Conservation (phyloP, 2,113 vertebrate species). For the Gallinago media region DNA sequence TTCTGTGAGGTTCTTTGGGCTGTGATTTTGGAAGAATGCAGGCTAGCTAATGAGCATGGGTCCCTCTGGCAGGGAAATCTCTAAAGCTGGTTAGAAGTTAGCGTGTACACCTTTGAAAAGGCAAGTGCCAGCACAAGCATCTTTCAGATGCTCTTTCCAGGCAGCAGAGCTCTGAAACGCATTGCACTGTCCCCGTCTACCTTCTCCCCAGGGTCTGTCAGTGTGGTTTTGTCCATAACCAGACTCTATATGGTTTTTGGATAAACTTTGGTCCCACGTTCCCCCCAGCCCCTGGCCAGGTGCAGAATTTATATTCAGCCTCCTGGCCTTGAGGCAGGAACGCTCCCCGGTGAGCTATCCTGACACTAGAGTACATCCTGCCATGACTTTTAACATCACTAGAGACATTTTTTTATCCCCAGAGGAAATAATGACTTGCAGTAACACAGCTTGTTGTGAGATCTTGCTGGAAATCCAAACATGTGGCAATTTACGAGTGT, state of each 20-base stretch:
- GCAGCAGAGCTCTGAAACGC: not conserved
- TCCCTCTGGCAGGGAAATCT: not conserved
- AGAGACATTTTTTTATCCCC: conserved; percentile 12
- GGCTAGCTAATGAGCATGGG: not conserved
- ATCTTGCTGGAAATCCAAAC: conserved; percentile 72
- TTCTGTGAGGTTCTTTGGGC: not conserved
- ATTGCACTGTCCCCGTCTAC: not conserved
- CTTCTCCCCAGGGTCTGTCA: not conserved
- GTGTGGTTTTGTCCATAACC: not conserved
- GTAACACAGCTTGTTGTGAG: conserved; percentile 68
- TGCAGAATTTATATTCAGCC: conserved; percentile 3
- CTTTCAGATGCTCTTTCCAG: not conserved
- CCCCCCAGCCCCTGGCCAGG: not conserved
- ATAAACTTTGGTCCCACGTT: not conserved
- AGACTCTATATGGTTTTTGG: not conserved
- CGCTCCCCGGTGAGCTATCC: conserved; percentile 5
- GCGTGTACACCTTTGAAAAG: not conserved
- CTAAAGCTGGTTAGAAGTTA: not conserved
- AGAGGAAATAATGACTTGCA: conserved; percentile 69
- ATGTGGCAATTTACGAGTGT: conserved; percentile 73
- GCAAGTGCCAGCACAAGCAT: not conserved
- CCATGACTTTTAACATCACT: conserved; percentile 47
- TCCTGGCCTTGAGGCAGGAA: conserved; percentile 59
- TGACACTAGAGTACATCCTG: conserved; percentile 55
- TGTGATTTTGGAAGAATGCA: not conserved